Evolutionary conservation across 2,888 invertebrate species (phyloP).

Genomic region (Mechanitis messenoides): DNA sequence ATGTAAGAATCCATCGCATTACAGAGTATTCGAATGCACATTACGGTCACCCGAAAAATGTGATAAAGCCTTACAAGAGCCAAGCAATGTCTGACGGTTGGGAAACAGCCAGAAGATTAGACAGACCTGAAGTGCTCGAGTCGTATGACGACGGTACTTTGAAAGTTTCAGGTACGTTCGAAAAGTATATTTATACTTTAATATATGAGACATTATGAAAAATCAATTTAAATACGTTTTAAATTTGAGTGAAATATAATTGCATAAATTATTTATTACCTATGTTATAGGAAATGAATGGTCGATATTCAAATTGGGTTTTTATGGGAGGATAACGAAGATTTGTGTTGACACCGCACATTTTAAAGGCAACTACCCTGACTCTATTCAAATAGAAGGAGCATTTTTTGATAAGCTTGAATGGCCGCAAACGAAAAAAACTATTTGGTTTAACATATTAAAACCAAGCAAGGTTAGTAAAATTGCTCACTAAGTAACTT

Average conservation of each 20-base stretch:
- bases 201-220: neutral
- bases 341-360: slow-evolving; percentile 78
- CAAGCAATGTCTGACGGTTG: slow-evolving; percentile 79
- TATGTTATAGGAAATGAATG: slow-evolving; percentile 73
- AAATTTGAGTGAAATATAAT: neutral
- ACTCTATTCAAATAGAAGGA: slow-evolving; percentile 77
- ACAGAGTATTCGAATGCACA: slow-evolving; percentile 78
- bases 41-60: slow-evolving; percentile 79
- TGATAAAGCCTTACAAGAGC: slow-evolving; percentile 73
- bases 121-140: slow-evolving; percentile 76
- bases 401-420: slow-evolving; percentile 46
- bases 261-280: neutral
- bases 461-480: slow-evolving; percentile 69
- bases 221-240: too few species aligned
- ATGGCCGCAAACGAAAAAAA: slow-evolving; percentile 42
- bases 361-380: slow-evolving; percentile 81
- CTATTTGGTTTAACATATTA: slow-evolving; percentile 67
- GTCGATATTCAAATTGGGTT: slow-evolving; percentile 78
- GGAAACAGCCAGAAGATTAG: slow-evolving; percentile 79
- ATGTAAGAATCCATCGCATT: slow-evolving; percentile 1
- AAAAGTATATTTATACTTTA: neutral
- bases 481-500: neutral
- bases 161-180: slow-evolving; percentile 64
- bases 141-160: slow-evolving; percentile 74
- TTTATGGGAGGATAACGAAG: slow-evolving; percentile 64